Base-by-base conservation (phyloP, 2,888 invertebrate species). In the Rhabditoides inermis region DNA sequence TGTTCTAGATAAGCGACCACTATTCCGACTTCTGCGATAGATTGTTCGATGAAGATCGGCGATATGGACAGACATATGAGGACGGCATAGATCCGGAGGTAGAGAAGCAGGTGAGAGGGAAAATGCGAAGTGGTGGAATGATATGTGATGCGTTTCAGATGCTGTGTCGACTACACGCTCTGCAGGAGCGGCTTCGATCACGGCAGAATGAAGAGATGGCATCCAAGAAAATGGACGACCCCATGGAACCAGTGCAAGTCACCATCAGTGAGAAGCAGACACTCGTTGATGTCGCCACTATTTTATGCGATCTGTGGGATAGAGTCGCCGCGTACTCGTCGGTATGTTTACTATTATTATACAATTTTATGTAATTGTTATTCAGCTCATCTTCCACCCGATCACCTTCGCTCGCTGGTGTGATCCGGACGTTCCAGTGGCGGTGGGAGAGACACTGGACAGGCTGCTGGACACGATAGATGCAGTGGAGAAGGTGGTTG, bases 301-400 rank as follows among this genome's bases (percentile, higher is more conserved):
- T 62, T 2, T 66, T 66, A 49, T 66, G 66, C 27, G 66, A 66
- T 44, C 40, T 66, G 0, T 63, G 57, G 49, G 66, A 66, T 40
- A 40, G 66, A 22, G 63, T 66, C 23, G 54, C 60, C n/a, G 39
- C 49, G 2, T 58, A 56, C 32, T 62, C 63, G 2, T 46, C 49
- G 44, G 58, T 61, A 18, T n/a, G 55, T 51, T 45, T 23, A 7
- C 15, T 45, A n/a, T 12, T 27, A 15, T 42, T 42, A 25, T 2
- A 3, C 7, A 22, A 10, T 28, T 30, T 15, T 15, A 12, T 4
- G 2, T 1, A 6, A 5, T 32, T 15, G 15, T 30, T 12, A 35
- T 51, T 3, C 39, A 51, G 51, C 22, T 45, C 20, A 18, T 37
- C 28, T 20, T 27, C n/a, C 51, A 51, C 36, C 39, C 27, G 18